Percentiles rank a stretch among this genome's conserved stretches.
Evolutionary conservation across 2,888 invertebrate species (phyloP).

Genomic region (Macrophya alboannulata): DNA sequence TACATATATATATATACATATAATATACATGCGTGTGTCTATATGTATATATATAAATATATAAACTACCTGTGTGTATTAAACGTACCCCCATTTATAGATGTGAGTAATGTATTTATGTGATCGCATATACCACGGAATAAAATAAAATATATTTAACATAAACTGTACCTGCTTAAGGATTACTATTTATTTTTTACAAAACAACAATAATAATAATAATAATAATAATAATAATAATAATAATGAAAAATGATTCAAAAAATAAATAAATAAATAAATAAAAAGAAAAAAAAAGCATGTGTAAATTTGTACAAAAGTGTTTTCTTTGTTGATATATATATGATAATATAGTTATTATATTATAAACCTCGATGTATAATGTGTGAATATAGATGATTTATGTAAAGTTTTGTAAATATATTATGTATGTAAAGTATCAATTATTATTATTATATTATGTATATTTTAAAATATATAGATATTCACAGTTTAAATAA

Average conservation of each 20-base stretch:
- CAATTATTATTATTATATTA: conserved; percentile 55
- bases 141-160: conserved; percentile 56
- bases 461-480: conserved; percentile 73
- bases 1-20: no score
- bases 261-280: conserved; percentile 22
- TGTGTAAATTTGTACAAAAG: conserved; percentile 65
- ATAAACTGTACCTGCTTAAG: conserved; percentile 77
- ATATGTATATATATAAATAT: no score
- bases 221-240: conserved; percentile 41
- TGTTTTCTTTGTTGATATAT: conserved; percentile 50
- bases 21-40: no score
- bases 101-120: conserved; percentile 55
- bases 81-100: conserved; percentile 49
- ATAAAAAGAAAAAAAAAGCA: conserved; percentile 54
- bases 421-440: conserved; percentile 76
- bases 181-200: conserved; percentile 77
- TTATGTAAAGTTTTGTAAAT: conserved; percentile 78
- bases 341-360: conserved; percentile 56
- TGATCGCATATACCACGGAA: conserved; percentile 66
- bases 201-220: conserved; percentile 50
- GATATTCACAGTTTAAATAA: conserved; percentile 68
- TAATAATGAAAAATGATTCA: not conserved
- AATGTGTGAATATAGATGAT: conserved; percentile 75
- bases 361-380: conserved; percentile 69
- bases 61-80: conserved; percentile 44